Base-by-base conservation (phyloP, 2,113 vertebrate genomes). In the Miniopterus natalensis region DNA sequence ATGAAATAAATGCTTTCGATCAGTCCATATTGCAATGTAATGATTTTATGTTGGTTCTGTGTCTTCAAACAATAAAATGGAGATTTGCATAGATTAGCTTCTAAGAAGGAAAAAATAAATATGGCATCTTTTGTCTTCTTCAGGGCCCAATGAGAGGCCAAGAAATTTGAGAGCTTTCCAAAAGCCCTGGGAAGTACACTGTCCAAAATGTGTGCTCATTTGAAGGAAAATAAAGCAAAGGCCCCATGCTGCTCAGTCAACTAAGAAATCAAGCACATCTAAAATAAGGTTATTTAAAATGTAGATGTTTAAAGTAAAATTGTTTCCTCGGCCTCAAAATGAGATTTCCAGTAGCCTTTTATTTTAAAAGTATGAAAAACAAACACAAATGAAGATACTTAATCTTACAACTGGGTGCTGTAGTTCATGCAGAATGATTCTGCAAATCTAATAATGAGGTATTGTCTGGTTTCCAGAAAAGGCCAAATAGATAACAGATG, bases 1-100 rank as follows among this genome's bases (percentile, higher is more conserved):
- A 93, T n/a, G 95, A 95, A 96, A 90, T 31, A 14, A 96, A 84
- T 31, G 18, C 1, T 89, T 95, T 85, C 57, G 83, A 65, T 27
- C 9, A 96, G 51, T 5, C 53, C 73, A 59, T 88, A 47, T 17
- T 94, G 47, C 55, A 88, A 14, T 80, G 70, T 31, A 74, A 88
- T 49, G 0, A 88, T 84, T 95, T 80, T 90, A 7, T 83, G 94
- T 80, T 92, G 9, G 81, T 68, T 65, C 25, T 61, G 71, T 36
- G 68, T 84, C 74, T 55, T 8, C 15, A n/a, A 8, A 20, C 42
- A 91, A 89, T 73, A 1, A 29, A 94, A 66, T 53, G n/a, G 29
- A 92, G 51, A 94, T 47, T 12, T 79, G 36, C 51, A 96, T 9
- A 79, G 15, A 61, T 84, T 79, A 80, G 36, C 86, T 57, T 91